Evolutionary conservation across 2,888 invertebrate species (phyloP), one percentile per base, ranked within the genome.

Genomic region (Xanthorhoe designata): DNA sequence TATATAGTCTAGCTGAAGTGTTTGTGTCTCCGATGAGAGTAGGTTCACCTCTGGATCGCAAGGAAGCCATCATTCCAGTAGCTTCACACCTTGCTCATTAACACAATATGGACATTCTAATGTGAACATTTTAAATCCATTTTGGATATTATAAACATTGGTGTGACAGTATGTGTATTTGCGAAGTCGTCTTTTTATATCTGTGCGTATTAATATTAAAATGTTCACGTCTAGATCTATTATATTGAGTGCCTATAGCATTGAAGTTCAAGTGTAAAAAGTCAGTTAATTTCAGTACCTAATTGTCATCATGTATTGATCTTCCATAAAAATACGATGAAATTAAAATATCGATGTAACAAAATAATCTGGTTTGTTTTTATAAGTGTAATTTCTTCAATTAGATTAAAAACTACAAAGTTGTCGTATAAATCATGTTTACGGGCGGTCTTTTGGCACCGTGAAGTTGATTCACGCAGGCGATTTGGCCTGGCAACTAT

Each of bases 321-420:
- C 93, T 92, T 93, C 93, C 93, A 93, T 93, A 93, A 92, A 91
- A 91, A 92, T 93, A 93, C 90, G 92, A 92, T 91, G 92, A 92
- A 92, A 93, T 92, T 92, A 92, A 93, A 91, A 90, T 93, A 92
- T 93, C 86, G 93, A 93, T 93, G 93, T 93, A 93, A 92, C 90
- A 92, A 74, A 88, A 88, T 68, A 79, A 71, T 70, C 84, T 90
- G 82, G 87, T 91, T 92, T 88, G 78, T 88, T 90, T 91, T 82
- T 50, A 57, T 54, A 17, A n/a, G 29, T 35, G 15, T 52, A 53
- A 38, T 19, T 54, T 49, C 9, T 35, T 57, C 8, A 18, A 42
- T 42, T 38, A 38, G 8, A 13, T 42, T 13, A 4, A 38, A 10
- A 42, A 42, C 38, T 42, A 42, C 17, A 15, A 47, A 47, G 47